A percentile compares a stretch with the other conserved stretches of the same genome.
These are phyloP conservation scores for Drosophila pectinifera DNA, from an alignment of 1,140 invertebrate species.

Conservation along the genomic window DNA sequence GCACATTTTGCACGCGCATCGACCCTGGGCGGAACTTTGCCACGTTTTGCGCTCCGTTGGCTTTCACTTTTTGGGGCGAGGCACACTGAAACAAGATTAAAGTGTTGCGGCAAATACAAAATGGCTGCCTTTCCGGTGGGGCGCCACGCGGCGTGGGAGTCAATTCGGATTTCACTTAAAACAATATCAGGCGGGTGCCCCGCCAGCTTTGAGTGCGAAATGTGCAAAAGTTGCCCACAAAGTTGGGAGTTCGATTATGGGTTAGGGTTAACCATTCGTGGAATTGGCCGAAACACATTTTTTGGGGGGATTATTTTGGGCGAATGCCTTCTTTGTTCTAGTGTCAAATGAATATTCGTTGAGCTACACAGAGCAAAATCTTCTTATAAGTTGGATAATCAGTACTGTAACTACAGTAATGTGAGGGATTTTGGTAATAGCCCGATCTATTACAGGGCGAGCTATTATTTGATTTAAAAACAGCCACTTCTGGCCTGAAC, in stretches of 20 bases:
- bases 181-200: conserved; percentile 35
- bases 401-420: no score
- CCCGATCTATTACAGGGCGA: no score
- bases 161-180: conserved; percentile 56
- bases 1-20: conserved; percentile 37
- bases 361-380: not conserved
- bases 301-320: conserved; percentile 29
- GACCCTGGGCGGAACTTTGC: conserved; percentile 36
- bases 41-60: conserved; percentile 38
- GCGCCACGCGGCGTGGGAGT: conserved; percentile 3
- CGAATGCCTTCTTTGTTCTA: not conserved
- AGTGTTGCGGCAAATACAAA: conserved; percentile 60
- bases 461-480: no score
- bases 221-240: conserved; percentile 25
- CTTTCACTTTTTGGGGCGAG: conserved; percentile 21
- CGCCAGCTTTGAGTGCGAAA: not conserved
- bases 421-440: no score
- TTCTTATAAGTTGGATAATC: no score
- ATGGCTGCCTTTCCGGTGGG: conserved; percentile 44
- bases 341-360: conserved; percentile 1
- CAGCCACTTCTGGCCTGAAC: no score
- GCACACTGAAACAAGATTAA: conserved; percentile 71
- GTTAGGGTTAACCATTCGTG: conserved; percentile 40
- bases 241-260: conserved; percentile 34
- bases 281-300: conserved; percentile 33